phyloP scores from a whole-genome alignment of 2,888 invertebrate genomes.

The Neria commutata region DNA sequence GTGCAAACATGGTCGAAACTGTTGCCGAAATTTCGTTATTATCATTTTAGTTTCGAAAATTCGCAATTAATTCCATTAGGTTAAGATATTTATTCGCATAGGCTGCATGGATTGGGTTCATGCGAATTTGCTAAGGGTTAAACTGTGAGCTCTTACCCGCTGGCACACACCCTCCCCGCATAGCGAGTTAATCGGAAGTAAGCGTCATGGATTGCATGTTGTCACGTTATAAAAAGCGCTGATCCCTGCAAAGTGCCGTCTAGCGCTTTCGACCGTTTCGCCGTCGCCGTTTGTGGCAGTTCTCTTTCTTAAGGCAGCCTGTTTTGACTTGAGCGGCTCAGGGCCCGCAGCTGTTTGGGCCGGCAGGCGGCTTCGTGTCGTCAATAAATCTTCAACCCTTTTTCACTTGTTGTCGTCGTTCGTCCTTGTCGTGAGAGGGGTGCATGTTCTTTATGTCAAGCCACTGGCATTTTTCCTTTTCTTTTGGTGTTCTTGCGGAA shows the following conservation, averaged over 20 bases:
- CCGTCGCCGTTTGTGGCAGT: constrained; percentile 5
- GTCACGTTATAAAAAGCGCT: constrained; percentile 61
- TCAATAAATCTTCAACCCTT: constrained; percentile 61
- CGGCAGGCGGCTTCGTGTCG: constrained; percentile 24
- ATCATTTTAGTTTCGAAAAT: background rate
- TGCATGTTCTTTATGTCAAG: constrained; percentile 17
- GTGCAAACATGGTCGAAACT: background rate
- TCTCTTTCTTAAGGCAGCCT: constrained; percentile 4
- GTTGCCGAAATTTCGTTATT: background rate
- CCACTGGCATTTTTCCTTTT: constrained; percentile 9
- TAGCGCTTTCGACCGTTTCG: constrained; percentile 14
- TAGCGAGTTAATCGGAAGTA: constrained; percentile 3
- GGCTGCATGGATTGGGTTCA: background rate
- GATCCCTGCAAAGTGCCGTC: constrained; percentile 40
- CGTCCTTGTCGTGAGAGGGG: constrained; percentile 10
- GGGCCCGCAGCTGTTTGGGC: background rate
- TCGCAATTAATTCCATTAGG: background rate
- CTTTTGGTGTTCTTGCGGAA: constrained; percentile 38
- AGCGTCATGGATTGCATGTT: constrained; percentile 57
- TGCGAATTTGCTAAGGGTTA: constrained; percentile 5
- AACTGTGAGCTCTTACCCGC: constrained; percentile 4
- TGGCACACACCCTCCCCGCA: background rate
- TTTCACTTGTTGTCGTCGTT: constrained; percentile 25
- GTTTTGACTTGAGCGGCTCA: background rate
- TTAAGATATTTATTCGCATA: background rate